phyloP scores from a whole-genome alignment of 2,113 vertebrate species.

The Archocentrus centrarchus region DNA sequence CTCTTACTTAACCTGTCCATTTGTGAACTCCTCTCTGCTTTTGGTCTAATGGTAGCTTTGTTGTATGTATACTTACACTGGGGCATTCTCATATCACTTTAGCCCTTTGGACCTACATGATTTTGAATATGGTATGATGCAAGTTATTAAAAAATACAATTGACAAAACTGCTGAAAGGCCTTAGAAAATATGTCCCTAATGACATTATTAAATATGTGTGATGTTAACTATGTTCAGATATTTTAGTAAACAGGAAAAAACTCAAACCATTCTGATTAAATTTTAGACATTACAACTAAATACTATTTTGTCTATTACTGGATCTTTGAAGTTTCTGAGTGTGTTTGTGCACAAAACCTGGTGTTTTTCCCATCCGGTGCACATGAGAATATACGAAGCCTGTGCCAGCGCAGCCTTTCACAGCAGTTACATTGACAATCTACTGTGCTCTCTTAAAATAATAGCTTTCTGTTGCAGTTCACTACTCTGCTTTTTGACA shows the following conservation, averaged over 20 bases:
- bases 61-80: neutral
- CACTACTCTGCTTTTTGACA: slow-evolving; percentile 1
- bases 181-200: neutral
- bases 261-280: neutral
- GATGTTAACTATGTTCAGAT: neutral
- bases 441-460: neutral
- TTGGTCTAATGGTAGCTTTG: neutral
- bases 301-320: neutral
- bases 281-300: neutral
- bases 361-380: neutral
- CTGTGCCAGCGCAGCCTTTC: neutral
- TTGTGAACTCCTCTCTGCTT: neutral
- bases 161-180: neutral
- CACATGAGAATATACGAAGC: neutral
- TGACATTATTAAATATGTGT: neutral
- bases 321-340: neutral
- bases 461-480: slow-evolving; percentile 13
- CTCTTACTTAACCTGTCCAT: neutral
- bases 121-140: neutral
- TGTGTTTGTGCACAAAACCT: neutral
- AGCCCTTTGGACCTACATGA: neutral
- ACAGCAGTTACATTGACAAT: neutral
- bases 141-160: neutral
- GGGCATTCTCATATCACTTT: neutral
- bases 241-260: neutral